Conservation (phyloP, 2,888 invertebrate genomes). For the Cosmorhoe ocellata region DNA sequence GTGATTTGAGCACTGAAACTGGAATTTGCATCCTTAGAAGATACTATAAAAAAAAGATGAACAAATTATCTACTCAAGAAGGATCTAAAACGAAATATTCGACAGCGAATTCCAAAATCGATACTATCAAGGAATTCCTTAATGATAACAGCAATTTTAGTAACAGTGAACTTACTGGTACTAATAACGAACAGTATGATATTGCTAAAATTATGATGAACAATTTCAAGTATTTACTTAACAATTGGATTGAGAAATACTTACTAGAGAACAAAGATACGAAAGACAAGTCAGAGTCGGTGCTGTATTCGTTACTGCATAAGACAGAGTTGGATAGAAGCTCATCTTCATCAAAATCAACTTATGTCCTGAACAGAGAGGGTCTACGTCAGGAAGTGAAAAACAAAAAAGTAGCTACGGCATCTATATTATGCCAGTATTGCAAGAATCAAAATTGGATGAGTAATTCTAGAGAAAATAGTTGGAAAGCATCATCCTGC, state of each 20-base stretch:
- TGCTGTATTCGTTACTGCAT: slow-evolving; percentile 55
- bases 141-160: slow-evolving; percentile 54
- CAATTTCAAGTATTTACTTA: slow-evolving; percentile 58
- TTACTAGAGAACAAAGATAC: slow-evolving; percentile 50
- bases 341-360: slow-evolving; percentile 48
- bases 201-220: slow-evolving; percentile 54
- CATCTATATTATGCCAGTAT: slow-evolving; percentile 35
- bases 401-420: slow-evolving; percentile 42
- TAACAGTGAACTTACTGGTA: slow-evolving; percentile 44
- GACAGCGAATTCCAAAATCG: slow-evolving; percentile 45
- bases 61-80: slow-evolving; percentile 40
- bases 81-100: slow-evolving; percentile 52
- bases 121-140: slow-evolving; percentile 45
- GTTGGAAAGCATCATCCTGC: slow-evolving; percentile 36
- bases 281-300: slow-evolving; percentile 51
- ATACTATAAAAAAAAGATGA: slow-evolving; percentile 51
- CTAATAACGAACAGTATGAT: slow-evolving; percentile 41
- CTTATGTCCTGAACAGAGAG: slow-evolving; percentile 51
- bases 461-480: slow-evolving; percentile 13
- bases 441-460: slow-evolving; percentile 32
- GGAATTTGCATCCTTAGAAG: slow-evolving; percentile 62
- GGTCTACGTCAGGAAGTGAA: slow-evolving; percentile 38
- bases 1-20: slow-evolving; percentile 68
- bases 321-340: slow-evolving; percentile 41
- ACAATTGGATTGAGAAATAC: slow-evolving; percentile 58